These are phyloP conservation scores for Falcunculus frontatus DNA, from an alignment of 2,113 vertebrate genomes.

Conservation along the genomic window DNA sequence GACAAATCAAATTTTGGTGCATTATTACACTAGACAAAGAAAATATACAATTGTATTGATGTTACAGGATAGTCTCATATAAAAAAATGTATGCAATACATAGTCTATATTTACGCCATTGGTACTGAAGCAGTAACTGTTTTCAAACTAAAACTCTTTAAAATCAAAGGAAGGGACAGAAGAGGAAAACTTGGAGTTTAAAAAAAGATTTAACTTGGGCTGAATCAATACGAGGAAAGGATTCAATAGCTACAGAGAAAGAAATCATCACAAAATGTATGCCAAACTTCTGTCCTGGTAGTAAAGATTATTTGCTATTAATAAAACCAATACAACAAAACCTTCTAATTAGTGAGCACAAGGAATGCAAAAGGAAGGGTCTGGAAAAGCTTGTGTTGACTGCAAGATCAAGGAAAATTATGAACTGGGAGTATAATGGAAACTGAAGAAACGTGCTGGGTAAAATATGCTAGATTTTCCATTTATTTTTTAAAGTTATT, in stretches of 20 bases:
- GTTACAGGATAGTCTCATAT: neutral
- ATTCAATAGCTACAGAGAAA: neutral
- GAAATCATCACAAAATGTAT: neutral
- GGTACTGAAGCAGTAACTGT: neutral
- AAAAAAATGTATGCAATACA: neutral
- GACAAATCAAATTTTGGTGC: neutral
- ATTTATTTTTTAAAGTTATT: neutral
- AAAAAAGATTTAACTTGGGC: neutral
- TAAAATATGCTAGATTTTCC: neutral
- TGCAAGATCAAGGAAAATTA: neutral
- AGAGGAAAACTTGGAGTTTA: neutral
- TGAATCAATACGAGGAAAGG: neutral
- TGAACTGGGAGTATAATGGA: neutral
- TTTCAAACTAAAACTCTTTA: neutral
- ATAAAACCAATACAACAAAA: neutral
- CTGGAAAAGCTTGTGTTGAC: neutral
- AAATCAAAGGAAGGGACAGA: neutral
- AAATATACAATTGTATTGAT: neutral
- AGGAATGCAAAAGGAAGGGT: neutral
- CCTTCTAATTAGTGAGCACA: neutral
- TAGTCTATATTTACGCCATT: neutral
- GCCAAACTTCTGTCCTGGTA: neutral
- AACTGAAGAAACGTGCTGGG: rapidly evolving
- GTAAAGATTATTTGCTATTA: neutral
- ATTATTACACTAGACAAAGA: neutral